A percentile compares a stretch with the other conserved stretches of the same genome.
These are phyloP conservation scores for Dolichotis patagonum DNA, from an alignment of 2,113 vertebrate species.

Conservation along the genomic window DNA sequence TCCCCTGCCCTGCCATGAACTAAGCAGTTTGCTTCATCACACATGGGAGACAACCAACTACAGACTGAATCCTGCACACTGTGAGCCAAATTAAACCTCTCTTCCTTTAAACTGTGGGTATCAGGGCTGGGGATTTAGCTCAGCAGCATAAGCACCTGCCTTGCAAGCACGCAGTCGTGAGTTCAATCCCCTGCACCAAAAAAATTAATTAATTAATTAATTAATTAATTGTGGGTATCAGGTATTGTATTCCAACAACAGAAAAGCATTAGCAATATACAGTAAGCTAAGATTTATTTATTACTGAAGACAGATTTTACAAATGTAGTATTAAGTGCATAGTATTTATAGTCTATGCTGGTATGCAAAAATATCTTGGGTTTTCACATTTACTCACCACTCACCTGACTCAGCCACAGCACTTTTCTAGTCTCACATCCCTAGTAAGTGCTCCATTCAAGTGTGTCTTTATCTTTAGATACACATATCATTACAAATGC, in stretches of 20 bases:
- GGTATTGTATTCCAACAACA: background rate
- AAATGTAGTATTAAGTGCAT: background rate
- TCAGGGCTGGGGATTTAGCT: too few relatives aligned
- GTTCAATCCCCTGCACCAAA: too few relatives aligned
- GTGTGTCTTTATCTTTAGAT: background rate
- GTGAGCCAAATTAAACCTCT: background rate
- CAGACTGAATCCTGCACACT: background rate
- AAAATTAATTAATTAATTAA: too few relatives aligned
- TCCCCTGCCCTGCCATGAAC: background rate
- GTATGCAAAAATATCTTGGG: background rate
- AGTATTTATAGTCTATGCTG: background rate
- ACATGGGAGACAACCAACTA: background rate
- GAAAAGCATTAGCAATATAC: background rate
- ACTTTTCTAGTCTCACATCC: background rate
- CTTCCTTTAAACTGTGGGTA: background rate
- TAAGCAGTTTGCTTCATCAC: background rate
- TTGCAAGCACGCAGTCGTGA: too few relatives aligned
- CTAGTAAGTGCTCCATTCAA: background rate
- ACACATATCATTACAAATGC: background rate
- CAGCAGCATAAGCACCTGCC: too few relatives aligned
- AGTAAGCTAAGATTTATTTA: background rate
- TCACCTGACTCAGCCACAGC: background rate
- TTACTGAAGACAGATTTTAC: background rate
- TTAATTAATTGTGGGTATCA: background rate
- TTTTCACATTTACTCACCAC: background rate